These are phyloP conservation scores for Acromyrmex heyeri DNA, from an alignment of 1,140 invertebrate species.

Conservation along the genomic window DNA sequence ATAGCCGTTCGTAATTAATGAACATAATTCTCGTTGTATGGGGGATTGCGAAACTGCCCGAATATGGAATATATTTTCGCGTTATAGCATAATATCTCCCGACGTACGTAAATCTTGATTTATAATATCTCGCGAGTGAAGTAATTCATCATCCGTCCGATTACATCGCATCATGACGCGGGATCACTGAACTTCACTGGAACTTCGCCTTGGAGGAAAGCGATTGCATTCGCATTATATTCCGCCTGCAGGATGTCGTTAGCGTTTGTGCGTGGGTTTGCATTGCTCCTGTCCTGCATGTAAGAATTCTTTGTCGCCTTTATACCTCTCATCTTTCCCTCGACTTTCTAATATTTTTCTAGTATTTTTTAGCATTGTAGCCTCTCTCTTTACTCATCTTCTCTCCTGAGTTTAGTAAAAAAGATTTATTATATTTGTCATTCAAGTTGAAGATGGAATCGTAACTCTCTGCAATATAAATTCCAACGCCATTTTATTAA, in stretches of 20 bases:
- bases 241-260: conserved; percentile 38
- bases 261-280: neutral
- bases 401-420: neutral
- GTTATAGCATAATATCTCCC: conserved; percentile 4
- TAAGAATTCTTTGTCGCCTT: conserved; percentile 25
- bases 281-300: neutral
- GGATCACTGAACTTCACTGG: conserved; percentile 28
- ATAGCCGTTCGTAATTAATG: conserved; percentile 36
- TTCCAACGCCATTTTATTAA: conserved; percentile 1
- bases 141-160: conserved; percentile 1
- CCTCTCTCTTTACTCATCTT: neutral
- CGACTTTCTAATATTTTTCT: neutral
- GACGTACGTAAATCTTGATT: conserved; percentile 17
- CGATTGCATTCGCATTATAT: conserved; percentile 47
- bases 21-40: conserved; percentile 7
- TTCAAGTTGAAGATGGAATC: conserved; percentile 4
- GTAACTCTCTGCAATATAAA: neutral
- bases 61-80: conserved; percentile 20
- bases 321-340: conserved; percentile 9
- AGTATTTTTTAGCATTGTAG: neutral
- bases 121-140: neutral
- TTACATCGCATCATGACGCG: neutral
- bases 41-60: neutral
- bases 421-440: neutral
- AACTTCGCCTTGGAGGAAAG: conserved; percentile 40